Percentiles rank a stretch among this genome's conserved stretches.
These are phyloP conservation scores for Columba guinea DNA, from an alignment of 2,797 vertebrate species.

Conservation along the genomic window DNA sequence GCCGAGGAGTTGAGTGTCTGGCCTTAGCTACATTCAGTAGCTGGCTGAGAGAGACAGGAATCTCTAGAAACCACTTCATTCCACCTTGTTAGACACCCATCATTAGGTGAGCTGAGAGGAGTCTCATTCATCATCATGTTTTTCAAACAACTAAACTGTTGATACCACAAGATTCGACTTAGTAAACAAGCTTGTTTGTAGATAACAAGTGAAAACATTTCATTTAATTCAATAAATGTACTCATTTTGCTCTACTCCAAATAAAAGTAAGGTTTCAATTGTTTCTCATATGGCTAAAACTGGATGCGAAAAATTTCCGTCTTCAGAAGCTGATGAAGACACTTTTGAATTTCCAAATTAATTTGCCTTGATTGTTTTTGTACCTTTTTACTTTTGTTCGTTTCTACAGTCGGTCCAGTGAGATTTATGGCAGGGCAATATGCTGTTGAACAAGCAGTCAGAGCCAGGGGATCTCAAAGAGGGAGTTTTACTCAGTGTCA, in stretches of 20 bases:
- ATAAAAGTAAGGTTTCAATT: background rate
- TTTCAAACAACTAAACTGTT: background rate
- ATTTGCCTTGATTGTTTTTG: background rate
- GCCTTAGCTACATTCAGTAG: background rate
- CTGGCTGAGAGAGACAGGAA: background rate
- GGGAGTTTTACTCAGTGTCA: background rate
- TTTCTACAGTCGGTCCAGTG: background rate
- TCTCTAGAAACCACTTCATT: background rate
- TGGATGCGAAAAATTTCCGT: background rate
- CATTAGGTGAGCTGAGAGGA: background rate
- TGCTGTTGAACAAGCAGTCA: background rate
- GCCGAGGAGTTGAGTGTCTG: background rate
- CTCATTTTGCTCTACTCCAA: background rate
- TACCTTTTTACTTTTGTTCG: background rate
- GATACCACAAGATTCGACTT: background rate
- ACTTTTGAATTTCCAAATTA: background rate
- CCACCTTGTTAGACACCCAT: background rate
- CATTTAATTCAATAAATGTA: background rate
- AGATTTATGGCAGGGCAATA: background rate
- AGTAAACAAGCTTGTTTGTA: background rate
- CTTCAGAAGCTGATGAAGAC: background rate
- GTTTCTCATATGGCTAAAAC: background rate
- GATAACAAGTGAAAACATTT: background rate
- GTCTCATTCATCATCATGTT: background rate
- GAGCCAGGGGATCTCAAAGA: background rate